Evolutionary conservation across 2,113 vertebrate species (phyloP).

Genomic region (Serinus canaria): DNA sequence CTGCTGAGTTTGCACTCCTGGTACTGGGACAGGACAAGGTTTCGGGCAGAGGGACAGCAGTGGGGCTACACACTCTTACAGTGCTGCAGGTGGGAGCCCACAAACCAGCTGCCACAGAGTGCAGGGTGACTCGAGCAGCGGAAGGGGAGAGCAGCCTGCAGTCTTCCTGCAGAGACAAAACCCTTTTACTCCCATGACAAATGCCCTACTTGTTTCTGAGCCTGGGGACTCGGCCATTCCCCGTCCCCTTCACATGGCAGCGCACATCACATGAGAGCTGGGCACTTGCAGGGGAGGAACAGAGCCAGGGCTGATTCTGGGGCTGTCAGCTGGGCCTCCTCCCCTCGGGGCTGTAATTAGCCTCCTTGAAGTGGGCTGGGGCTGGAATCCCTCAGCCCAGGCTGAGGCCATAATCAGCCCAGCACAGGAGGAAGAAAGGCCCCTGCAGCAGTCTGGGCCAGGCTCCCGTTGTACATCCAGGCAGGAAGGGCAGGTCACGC

Average conservation of each 20-base stretch:
- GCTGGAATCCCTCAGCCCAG: constrained; percentile 37
- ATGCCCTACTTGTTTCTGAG: neutral
- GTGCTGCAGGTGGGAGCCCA: neutral
- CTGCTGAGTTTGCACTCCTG: neutral
- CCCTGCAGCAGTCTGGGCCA: constrained; percentile 44
- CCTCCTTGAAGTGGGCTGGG: constrained; percentile 49
- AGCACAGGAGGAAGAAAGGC: constrained; percentile 27
- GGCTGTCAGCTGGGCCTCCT: neutral
- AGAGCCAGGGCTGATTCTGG: neutral
- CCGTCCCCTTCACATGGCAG: neutral
- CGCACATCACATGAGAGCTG: neutral
- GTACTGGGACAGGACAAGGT: neutral
- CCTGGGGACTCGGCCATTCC: neutral
- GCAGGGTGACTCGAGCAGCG: rapidly evolving
- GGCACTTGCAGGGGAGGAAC: neutral
- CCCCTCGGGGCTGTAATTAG: constrained; percentile 26
- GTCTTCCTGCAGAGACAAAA: constrained; percentile 18
- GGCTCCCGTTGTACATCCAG: neutral
- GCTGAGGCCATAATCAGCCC: constrained; percentile 14
- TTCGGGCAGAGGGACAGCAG: neutral
- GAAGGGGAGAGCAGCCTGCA: neutral
- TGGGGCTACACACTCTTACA: neutral
- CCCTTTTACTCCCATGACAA: constrained; percentile 13
- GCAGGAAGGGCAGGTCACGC: constrained; percentile 56
- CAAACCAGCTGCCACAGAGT: neutral